Evolutionary conservation across 2,797 vertebrate genomes (phyloP).

Genomic region (Amphiprion clarkii): DNA sequence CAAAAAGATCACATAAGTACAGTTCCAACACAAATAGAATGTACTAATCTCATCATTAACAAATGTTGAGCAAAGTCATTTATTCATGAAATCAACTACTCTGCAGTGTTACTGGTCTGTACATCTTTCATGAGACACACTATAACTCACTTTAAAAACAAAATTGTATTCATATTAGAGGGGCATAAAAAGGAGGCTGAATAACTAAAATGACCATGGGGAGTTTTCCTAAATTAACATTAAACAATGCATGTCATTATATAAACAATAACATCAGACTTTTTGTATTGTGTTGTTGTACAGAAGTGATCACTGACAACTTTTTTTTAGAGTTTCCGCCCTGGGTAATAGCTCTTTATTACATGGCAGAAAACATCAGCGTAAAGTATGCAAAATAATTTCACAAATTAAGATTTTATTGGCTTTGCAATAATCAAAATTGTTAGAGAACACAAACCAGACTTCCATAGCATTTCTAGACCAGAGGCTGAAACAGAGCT

Average conservation of each 20-base stretch:
- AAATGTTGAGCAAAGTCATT: not conserved
- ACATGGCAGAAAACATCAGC: too few species aligned
- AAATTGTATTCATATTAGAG: not conserved
- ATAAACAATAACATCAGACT: not conserved
- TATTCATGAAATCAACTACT: not conserved
- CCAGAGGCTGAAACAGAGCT: not conserved
- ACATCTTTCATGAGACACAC: not conserved
- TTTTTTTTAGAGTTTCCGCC: too few species aligned
- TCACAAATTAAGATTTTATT: not conserved
- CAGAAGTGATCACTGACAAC: not conserved
- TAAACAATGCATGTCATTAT: not conserved
- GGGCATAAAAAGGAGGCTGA: not conserved
- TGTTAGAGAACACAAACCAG: not conserved
- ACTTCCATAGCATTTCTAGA: not conserved
- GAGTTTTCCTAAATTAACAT: not conserved
- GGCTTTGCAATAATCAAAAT: not conserved
- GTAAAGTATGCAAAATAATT: too few species aligned
- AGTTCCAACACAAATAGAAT: not conserved
- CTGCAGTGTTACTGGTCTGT: not conserved
- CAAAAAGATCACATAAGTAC: not conserved
- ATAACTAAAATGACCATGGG: too few species aligned
- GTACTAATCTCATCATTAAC: not conserved
- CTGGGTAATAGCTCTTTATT: too few species aligned
- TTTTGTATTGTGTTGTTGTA: not conserved
- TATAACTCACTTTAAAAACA: not conserved